Evolutionary conservation across 92 coral and sea anemone genomes (phyloP).

Genomic region (Palythoa grandis): DNA sequence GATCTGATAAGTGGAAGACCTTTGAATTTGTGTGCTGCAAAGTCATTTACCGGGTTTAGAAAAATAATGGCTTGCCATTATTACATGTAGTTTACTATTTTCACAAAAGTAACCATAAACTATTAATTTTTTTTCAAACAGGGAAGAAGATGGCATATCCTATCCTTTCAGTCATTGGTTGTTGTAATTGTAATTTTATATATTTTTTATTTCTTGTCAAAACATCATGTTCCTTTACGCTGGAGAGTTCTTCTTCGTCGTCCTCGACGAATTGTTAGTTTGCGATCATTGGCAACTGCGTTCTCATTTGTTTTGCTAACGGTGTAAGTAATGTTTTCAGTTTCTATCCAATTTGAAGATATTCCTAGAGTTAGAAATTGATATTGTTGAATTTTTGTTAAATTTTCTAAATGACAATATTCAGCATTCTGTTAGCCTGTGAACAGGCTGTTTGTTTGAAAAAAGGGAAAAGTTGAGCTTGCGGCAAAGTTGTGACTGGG

Average conservation of each 20-base stretch:
- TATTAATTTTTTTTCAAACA: conserved; percentile 14
- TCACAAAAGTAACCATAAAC: not conserved
- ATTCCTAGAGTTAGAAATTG: not conserved
- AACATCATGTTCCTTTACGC: conserved; percentile 20
- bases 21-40: no score
- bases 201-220: not conserved
- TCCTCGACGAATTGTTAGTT: conserved; percentile 35
- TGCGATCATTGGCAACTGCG: conserved; percentile 40
- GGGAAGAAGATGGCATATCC: conserved; percentile 15
- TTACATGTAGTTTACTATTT: not conserved
- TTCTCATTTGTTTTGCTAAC: conserved; percentile 28
- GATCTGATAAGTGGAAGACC: no score
- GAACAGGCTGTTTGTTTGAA: no score
- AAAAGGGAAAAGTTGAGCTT: no score
- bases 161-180: conserved; percentile 7
- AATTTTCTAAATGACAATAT: no score
- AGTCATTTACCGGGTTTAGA: no score
- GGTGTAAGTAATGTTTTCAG: not conserved
- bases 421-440: no score
- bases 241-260: conserved; percentile 32
- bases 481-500: no score
- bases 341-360: not conserved
- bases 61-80: no score
- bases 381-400: no score
- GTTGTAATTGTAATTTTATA: conserved; percentile 4